phyloP scores from a whole-genome alignment of 2,888 invertebrate species.

The Portevinia maculata region DNA sequence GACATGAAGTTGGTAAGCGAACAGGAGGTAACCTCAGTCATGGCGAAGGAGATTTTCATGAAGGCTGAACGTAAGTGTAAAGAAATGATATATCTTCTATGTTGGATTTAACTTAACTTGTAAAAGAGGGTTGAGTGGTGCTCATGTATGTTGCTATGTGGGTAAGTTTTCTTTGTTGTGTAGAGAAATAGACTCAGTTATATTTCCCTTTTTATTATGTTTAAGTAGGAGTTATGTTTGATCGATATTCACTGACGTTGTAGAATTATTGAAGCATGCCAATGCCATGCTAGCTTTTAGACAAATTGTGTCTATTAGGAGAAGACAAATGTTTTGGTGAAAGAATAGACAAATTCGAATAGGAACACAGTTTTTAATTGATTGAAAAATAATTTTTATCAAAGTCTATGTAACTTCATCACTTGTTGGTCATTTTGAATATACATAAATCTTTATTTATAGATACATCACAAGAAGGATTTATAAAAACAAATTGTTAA shows the following conservation, averaged over 20 bases:
- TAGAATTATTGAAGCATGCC: constrained; percentile 46
- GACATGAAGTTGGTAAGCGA: constrained; percentile 92
- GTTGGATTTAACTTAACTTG: constrained; percentile 2
- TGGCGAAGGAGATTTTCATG: constrained; percentile 90
- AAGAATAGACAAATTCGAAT: too few relatives aligned
- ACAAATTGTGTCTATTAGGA: not conserved
- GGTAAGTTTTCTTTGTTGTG: not conserved
- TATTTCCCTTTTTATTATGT: constrained; percentile 1
- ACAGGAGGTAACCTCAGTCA: constrained; percentile 88
- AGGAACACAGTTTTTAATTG: not conserved
- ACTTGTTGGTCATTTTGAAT: too few relatives aligned
- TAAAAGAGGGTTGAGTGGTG: not conserved
- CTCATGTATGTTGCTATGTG: not conserved
- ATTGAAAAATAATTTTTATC: too few relatives aligned
- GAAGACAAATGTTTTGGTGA: not conserved
- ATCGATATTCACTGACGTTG: constrained; percentile 60
- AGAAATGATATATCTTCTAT: not conserved
- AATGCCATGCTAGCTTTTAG: constrained; percentile 1
- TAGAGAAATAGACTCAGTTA: not conserved
- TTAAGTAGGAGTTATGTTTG: constrained; percentile 54
- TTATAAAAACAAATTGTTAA: too few relatives aligned
- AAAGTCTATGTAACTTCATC: too few relatives aligned
- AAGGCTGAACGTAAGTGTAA: constrained; percentile 94
- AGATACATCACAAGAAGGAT: too few relatives aligned
- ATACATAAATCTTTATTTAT: too few relatives aligned